Conservation (phyloP, 2,888 invertebrate genomes). For the Proisotoma minuta region DNA sequence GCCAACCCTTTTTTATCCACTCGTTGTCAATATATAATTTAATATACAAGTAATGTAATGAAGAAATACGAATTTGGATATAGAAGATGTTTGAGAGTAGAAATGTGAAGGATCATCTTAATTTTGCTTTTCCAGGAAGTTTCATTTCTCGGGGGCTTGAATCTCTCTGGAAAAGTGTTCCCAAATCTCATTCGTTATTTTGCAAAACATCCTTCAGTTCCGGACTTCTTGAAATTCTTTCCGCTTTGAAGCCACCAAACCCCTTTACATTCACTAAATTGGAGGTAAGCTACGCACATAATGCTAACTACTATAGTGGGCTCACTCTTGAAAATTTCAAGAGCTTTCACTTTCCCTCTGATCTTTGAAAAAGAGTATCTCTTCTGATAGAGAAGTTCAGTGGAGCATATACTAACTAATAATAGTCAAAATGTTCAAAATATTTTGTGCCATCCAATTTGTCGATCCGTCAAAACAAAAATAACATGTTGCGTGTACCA, state of each 20-base stretch:
- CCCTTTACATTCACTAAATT: background rate
- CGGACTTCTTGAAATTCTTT: conserved; percentile 14
- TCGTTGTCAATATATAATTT: too few species aligned
- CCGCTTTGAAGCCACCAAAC: conserved; percentile 11
- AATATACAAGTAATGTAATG: too few species aligned
- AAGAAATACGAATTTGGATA: too few species aligned
- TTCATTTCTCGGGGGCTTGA: conserved; percentile 35
- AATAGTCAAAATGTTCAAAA: too few species aligned
- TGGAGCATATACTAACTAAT: too few species aligned
- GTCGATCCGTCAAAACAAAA: too few species aligned
- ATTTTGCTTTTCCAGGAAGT: conserved; percentile 38
- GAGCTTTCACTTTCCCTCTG: background rate
- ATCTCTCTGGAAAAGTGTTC: conserved; percentile 5
- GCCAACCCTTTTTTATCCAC: too few species aligned
- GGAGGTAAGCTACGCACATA: background rate
- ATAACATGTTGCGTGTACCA: too few species aligned
- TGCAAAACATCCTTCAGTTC: conserved; percentile 7
- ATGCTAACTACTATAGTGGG: too few species aligned
- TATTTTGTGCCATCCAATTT: too few species aligned
- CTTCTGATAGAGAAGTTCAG: too few species aligned
- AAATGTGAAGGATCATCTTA: conserved; percentile 43
- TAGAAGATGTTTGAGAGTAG: too few species aligned
- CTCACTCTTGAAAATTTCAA: background rate
- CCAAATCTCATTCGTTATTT: conserved; percentile 9
- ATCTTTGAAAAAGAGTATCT: background rate